Conservation (phyloP, 2,888 invertebrate genomes). For the Xylota sylvarum region DNA sequence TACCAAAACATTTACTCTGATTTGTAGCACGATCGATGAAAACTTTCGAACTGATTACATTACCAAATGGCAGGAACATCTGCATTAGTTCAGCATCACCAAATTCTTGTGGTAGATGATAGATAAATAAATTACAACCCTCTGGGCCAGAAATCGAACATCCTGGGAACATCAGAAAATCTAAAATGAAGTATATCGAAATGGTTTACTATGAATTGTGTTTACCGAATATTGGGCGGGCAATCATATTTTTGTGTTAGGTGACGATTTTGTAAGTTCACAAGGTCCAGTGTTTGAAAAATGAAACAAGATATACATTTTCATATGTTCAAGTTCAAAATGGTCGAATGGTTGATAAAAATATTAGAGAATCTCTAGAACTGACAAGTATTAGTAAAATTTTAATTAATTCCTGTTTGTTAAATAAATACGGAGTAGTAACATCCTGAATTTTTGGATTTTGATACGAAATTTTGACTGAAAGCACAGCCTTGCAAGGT, state of each 20-base stretch:
- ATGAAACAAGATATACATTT: slow-evolving; percentile 4
- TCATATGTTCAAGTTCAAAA: no score
- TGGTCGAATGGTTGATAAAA: no score
- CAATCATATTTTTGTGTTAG: slow-evolving; percentile 16
- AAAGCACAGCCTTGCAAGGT: no score
- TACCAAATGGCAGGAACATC: slow-evolving; percentile 99
- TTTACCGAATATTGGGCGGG: neutral
- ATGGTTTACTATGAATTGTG: slow-evolving; percentile 12
- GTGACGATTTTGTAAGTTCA: slow-evolving; percentile 27
- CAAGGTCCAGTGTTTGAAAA: slow-evolving; percentile 34
- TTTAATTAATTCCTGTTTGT: no score
- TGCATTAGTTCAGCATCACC: slow-evolving; percentile 99
- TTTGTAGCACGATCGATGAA: slow-evolving; percentile 99
- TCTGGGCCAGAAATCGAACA: slow-evolving; percentile 99
- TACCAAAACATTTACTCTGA: slow-evolving; percentile 99
- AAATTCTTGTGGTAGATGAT: slow-evolving; percentile 99
- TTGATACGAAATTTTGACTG: no score
- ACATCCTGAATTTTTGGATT: no score
- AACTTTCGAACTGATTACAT: slow-evolving; percentile 99
- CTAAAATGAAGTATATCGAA: slow-evolving; percentile 86
- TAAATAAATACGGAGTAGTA: no score
- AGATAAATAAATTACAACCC: slow-evolving; percentile 99
- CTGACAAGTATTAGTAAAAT: no score
- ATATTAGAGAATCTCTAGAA: no score
- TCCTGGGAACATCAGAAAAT: slow-evolving; percentile 92